Percentiles rank a stretch among this genome's conserved stretches.
These are phyloP conservation scores for Portevinia maculata DNA, from an alignment of 2,888 invertebrate genomes.

Conservation along the genomic window DNA sequence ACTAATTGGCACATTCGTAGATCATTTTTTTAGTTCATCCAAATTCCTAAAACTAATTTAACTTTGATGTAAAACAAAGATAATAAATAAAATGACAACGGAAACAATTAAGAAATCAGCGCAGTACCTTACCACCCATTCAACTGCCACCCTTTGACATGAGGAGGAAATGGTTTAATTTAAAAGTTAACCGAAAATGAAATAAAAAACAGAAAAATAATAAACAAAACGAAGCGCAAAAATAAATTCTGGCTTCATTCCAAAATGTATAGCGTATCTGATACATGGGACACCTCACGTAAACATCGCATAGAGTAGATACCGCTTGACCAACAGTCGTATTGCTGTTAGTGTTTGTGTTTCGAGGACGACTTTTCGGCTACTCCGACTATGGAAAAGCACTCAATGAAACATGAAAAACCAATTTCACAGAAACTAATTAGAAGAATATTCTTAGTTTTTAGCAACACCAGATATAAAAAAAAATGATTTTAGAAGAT, in stretches of 20 bases:
- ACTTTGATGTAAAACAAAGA: slow-evolving; percentile 55
- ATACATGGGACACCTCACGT: slow-evolving; percentile 19
- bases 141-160: background rate
- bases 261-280: slow-evolving; percentile 61
- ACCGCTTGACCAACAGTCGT: slow-evolving; percentile 12
- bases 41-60: slow-evolving; percentile 72
- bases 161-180: slow-evolving; percentile 51
- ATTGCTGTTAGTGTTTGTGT: slow-evolving; percentile 4
- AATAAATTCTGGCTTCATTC: slow-evolving; percentile 55
- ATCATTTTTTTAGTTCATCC: slow-evolving; percentile 52
- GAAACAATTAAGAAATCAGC: slow-evolving; percentile 61
- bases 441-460: slow-evolving; percentile 58
- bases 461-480: slow-evolving; percentile 9
- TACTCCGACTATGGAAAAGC: slow-evolving; percentile 40
- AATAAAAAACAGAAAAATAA: slow-evolving; percentile 22
- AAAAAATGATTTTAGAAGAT: slow-evolving; percentile 38
- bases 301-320: background rate
- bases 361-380: background rate
- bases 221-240: slow-evolving; percentile 28
- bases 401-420: slow-evolving; percentile 68
- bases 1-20: slow-evolving; percentile 59
- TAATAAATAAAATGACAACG: slow-evolving; percentile 20
- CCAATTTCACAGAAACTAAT: slow-evolving; percentile 71
- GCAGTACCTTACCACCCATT: slow-evolving; percentile 36
- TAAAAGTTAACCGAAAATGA: slow-evolving; percentile 60